Evolutionary conservation across 2,797 vertebrate species (phyloP).

Genomic region (Tokudaia muenninki): DNA sequence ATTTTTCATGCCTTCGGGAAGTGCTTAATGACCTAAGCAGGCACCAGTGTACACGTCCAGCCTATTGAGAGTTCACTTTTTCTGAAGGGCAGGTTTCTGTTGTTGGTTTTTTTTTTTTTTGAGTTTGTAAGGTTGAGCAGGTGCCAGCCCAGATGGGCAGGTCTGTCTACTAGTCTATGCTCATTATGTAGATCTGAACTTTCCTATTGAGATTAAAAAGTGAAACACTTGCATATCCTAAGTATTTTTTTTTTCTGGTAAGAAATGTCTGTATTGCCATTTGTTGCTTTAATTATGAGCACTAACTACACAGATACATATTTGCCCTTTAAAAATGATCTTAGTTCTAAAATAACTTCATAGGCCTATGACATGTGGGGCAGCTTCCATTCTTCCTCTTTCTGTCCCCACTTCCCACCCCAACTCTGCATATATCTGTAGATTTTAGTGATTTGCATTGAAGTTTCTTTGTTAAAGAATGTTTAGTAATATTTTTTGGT

Average conservation of each 20-base stretch:
- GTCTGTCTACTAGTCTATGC: not conserved
- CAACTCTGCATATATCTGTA: not conserved
- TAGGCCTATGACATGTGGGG: not conserved
- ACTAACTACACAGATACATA: not conserved
- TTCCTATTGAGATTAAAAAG: not conserved
- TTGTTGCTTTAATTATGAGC: not conserved
- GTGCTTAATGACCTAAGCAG: not conserved
- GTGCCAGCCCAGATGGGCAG: not conserved
- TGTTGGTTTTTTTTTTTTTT: not conserved
- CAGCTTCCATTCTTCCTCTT: too few species aligned
- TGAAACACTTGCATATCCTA: not conserved
- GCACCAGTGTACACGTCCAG: not conserved
- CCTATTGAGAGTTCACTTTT: not conserved
- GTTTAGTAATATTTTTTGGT: not conserved
- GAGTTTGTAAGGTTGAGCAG: not conserved
- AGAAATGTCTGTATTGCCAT: not conserved
- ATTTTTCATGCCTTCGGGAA: not conserved
- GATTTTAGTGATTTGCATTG: not conserved
- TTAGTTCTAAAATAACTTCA: slow-evolving; percentile 30
- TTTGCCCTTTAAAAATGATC: not conserved
- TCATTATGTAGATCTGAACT: slow-evolving; percentile 5
- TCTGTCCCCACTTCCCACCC: too few species aligned
- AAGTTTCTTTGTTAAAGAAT: slow-evolving; percentile 3
- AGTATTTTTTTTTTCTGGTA: not conserved
- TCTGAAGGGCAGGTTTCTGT: not conserved